These are phyloP conservation scores for Parasteatoda tepidariorum DNA, from an alignment of 1,140 invertebrate genomes.

Conservation along the genomic window DNA sequence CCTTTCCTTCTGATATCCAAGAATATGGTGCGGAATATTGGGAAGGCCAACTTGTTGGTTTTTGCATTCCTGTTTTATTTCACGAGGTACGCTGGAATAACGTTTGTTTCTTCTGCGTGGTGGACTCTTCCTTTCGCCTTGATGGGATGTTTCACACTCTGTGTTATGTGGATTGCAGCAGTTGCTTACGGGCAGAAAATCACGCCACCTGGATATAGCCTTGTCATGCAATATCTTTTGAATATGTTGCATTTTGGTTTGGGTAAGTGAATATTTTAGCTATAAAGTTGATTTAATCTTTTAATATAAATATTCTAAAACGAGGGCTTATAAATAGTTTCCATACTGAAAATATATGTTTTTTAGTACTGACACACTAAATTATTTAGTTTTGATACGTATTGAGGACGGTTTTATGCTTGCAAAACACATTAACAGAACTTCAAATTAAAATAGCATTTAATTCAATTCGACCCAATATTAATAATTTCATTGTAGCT, in stretches of 20 bases:
- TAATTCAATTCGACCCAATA: too few species aligned
- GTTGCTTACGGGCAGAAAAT: conserved; percentile 63
- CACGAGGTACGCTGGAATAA: conserved; percentile 61
- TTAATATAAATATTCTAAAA: too few species aligned
- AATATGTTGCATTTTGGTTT: conserved; percentile 63
- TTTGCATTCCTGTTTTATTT: conserved; percentile 64
- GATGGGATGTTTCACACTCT: conserved; percentile 63
- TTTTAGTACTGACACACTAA: too few species aligned
- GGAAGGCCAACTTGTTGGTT: conserved; percentile 62
- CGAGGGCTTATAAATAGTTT: too few species aligned
- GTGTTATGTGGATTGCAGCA: conserved; percentile 62
- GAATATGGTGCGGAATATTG: conserved; percentile 63
- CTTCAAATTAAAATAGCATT: too few species aligned
- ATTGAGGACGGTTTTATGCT: too few species aligned
- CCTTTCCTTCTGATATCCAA: conserved; percentile 62
- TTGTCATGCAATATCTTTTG: conserved; percentile 63
- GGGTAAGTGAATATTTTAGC: conserved; percentile 32
- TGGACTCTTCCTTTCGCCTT: conserved; percentile 63
- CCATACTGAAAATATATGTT: too few species aligned
- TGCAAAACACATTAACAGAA: too few species aligned
- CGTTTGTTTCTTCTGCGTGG: conserved; percentile 60
- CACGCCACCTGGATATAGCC: conserved; percentile 39
- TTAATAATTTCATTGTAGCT: too few species aligned
- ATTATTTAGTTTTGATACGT: too few species aligned
- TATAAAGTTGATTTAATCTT: too few species aligned